Evolutionary conservation across 2,797 vertebrate genomes (phyloP), one percentile per base, ranked within the genome.

Genomic region (Chloroceryle amazona): DNA sequence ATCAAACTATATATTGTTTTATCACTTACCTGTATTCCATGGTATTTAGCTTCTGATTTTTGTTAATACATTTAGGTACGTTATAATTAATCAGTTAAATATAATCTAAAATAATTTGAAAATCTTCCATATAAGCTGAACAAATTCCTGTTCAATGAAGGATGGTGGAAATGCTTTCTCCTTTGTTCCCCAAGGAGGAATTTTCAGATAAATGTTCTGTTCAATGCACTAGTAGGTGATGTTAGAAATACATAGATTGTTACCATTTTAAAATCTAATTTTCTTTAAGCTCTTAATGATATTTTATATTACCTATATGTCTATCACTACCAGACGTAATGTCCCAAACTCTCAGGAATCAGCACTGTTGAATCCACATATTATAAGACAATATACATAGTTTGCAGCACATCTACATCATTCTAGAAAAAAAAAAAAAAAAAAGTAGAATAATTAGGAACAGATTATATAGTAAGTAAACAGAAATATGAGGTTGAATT

Each of bases 81-180:
- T 81, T 93, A 86, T 26, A 83, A 31, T 62, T 92, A 82, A 73
- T 68, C 71, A 73, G 60, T 62, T 87, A 91, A 90, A 85, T 76
- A 68, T 61, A 1, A 68, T 44, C 8, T 19, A 70, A 84, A 91
- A 78, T 74, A 82, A 51, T 73, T 86, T 89, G 14, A 65, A 80
- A 86, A 86, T 35, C n/a, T 94, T 74, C 62, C 47, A 86, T 21
- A 26, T 87, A 73, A 78, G 42, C 5, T 82, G 57, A 83, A 87
- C 10, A 66, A 82, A 84, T 28, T 93, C 66, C 28, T 87, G 5
- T 79, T 91, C 76, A 91, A 70, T 91, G 57, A 90, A 57, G 41
- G 79, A 80, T 39, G 23, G 31, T 70, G n/a, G 26, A 86, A 89
- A 31, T 61, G 6, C 21, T 94, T 68, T 74, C 44, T 54, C 11